Evolutionary conservation across 2,797 vertebrate species (phyloP).

Genomic region (Muscicapa comitata): DNA sequence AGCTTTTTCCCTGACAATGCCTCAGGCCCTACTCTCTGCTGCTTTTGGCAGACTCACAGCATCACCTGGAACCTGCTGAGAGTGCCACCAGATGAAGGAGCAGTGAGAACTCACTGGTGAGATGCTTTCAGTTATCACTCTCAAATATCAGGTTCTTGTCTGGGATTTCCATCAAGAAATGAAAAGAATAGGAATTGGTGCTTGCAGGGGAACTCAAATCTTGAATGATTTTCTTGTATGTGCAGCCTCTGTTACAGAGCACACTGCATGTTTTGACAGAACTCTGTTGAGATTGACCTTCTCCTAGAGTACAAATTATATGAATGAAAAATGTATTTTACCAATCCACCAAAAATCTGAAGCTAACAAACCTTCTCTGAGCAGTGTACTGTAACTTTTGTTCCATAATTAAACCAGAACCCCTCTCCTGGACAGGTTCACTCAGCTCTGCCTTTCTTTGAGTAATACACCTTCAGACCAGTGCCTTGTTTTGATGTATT

Average conservation of each 20-base stretch:
- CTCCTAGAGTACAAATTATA: not conserved
- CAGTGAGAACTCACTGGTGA: not conserved
- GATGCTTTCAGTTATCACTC: not conserved
- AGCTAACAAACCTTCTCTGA: slow-evolving; percentile 11
- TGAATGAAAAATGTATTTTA: slow-evolving; percentile 20
- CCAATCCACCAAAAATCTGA: slow-evolving; percentile 7
- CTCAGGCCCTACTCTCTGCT: not conserved
- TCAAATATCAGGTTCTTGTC: not conserved
- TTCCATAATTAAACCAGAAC: slow-evolving; percentile 60
- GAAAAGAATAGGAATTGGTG: not conserved
- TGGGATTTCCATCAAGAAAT: not conserved
- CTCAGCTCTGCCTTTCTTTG: slow-evolving; percentile 65
- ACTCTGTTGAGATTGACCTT: not conserved
- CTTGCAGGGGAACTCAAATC: not conserved
- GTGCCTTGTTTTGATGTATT: slow-evolving; percentile 73
- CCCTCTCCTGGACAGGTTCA: slow-evolving; percentile 39
- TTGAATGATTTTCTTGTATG: not conserved
- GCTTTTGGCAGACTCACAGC: not conserved
- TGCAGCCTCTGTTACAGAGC: not conserved
- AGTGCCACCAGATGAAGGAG: not conserved
- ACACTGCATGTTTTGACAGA: not conserved
- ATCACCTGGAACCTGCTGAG: not conserved
- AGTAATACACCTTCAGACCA: slow-evolving; percentile 74
- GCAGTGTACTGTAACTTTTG: slow-evolving; percentile 30
- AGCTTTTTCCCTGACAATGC: not conserved